Percentiles rank a stretch among this genome's conserved stretches.
These are phyloP conservation scores for Panopea generosa DNA, from an alignment of 2,888 invertebrate genomes.

Conservation along the genomic window DNA sequence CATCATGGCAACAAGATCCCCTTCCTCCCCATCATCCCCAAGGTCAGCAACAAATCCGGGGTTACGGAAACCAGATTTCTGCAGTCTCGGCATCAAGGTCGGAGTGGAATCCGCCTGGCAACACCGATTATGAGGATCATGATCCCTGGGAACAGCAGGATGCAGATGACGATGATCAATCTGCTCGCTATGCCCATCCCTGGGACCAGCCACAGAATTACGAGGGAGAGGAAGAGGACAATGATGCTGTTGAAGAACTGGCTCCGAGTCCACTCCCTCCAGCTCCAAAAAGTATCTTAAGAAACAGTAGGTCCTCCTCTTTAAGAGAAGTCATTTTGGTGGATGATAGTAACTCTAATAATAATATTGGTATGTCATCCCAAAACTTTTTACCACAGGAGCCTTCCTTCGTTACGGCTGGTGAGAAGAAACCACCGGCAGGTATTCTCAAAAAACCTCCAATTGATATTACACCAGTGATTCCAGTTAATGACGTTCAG, in stretches of 20 bases:
- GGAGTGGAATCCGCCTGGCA: constrained; percentile 26
- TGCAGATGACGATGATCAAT: constrained; percentile 1
- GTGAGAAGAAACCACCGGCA: constrained; percentile 13
- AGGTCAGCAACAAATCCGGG: constrained; percentile 1
- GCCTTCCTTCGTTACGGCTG: not conserved
- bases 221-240: constrained; percentile 58
- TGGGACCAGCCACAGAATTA: constrained; percentile 54
- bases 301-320: constrained; percentile 65
- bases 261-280: constrained; percentile 59
- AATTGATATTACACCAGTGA: not conserved
- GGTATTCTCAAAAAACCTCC: constrained; percentile 53
- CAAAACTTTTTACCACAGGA: constrained; percentile 4
- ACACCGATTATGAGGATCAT: not conserved
- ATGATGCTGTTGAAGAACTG: constrained; percentile 29
- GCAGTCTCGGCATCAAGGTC: constrained; percentile 24
- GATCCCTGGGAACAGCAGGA: constrained; percentile 25
- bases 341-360: constrained; percentile 37
- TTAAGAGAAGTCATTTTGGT: constrained; percentile 64
- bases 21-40: constrained; percentile 7
- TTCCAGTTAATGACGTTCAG: constrained; percentile 68
- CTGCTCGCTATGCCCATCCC: constrained; percentile 42
- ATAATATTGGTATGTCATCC: not conserved
- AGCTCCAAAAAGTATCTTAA: constrained; percentile 67
- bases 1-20: constrained; percentile 38
- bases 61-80: constrained; percentile 33